These are phyloP conservation scores for Chymomyza fuscimana DNA, from an alignment of 2,888 invertebrate genomes.

Conservation along the genomic window DNA sequence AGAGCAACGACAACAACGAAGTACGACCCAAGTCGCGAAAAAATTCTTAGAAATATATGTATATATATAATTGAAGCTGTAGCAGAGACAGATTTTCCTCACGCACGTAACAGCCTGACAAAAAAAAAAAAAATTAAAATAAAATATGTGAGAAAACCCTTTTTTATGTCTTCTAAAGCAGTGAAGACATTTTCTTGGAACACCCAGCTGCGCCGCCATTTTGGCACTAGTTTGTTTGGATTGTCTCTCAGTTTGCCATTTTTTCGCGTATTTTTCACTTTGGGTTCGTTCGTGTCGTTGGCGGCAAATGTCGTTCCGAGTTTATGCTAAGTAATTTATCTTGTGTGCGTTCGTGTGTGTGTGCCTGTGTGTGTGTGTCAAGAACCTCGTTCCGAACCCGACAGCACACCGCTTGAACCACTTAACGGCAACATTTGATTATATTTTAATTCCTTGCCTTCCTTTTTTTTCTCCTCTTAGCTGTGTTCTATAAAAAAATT, in stretches of 20 bases:
- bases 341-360: constrained; percentile 35
- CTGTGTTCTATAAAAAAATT: constrained; percentile 21
- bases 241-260: constrained; percentile 20
- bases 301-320: constrained; percentile 28
- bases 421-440: constrained; percentile 26
- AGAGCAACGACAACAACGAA: constrained; percentile 12
- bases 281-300: constrained; percentile 21
- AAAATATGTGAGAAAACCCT: constrained; percentile 54
- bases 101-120: constrained; percentile 39
- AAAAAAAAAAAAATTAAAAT: constrained; percentile 38
- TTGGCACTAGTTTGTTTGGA: constrained; percentile 32
- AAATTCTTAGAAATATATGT: constrained; percentile 71
- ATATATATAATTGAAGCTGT: constrained; percentile 74
- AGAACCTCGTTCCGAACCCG: neutral
- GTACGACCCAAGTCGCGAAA: constrained; percentile 49
- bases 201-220: constrained; percentile 28
- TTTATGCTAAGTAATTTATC: constrained; percentile 73
- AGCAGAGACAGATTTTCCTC: constrained; percentile 63
- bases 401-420: neutral
- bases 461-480: constrained; percentile 13
- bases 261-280: constrained; percentile 55
- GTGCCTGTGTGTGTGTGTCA: constrained; percentile 19
- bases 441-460: constrained; percentile 52
- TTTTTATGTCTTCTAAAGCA: constrained; percentile 32
- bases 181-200: neutral